phyloP scores from a whole-genome alignment of 2,113 vertebrate species.

The Hypocryptadius cinnamomeus region DNA sequence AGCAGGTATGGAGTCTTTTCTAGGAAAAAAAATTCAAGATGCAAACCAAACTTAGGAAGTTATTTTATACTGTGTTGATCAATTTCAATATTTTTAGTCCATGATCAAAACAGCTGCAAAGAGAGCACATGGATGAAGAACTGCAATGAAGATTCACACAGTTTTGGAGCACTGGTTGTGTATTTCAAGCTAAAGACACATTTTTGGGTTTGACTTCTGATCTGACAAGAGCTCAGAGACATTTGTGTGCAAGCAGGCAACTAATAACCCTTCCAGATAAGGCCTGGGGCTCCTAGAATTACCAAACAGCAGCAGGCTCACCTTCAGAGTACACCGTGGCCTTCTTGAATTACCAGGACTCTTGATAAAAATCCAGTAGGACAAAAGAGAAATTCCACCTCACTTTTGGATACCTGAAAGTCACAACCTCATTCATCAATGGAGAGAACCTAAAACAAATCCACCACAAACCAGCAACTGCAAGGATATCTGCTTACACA shows the following conservation, averaged over 20 bases:
- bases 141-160: accelerated
- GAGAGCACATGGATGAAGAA: neutral
- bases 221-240: neutral
- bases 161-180: neutral
- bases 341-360: constrained; percentile 49
- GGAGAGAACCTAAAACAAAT: neutral
- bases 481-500: neutral
- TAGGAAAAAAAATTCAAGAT: neutral
- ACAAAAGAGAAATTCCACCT: constrained; percentile 60
- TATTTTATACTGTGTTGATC: neutral
- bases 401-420: neutral
- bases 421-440: neutral
- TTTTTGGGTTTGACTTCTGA: neutral
- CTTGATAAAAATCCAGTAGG: constrained; percentile 52
- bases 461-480: neutral
- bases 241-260: neutral
- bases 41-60: neutral
- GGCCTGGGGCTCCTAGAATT: constrained; percentile 35
- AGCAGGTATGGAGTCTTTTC: neutral
- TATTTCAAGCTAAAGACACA: neutral
- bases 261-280: constrained; percentile 39
- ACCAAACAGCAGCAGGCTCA: constrained; percentile 2
- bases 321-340: neutral
- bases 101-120: neutral
- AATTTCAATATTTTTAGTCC: neutral